These are phyloP conservation scores for Lasioglossum pauxillum DNA, from an alignment of 2,888 invertebrate species.

Conservation along the genomic window DNA sequence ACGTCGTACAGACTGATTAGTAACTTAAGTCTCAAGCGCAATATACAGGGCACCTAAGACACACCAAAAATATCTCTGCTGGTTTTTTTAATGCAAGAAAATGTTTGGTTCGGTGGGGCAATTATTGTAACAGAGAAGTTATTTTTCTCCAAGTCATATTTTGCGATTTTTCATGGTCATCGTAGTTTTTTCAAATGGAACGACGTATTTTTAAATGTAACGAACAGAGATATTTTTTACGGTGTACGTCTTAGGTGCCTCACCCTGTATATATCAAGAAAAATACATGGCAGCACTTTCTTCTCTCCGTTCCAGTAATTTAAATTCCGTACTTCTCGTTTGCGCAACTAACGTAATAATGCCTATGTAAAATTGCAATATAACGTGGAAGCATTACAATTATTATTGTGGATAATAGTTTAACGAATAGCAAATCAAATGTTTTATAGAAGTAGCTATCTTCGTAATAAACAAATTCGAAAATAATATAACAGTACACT, in stretches of 20 bases:
- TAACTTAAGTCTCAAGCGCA: constrained; percentile 7
- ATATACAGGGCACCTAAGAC: not conserved
- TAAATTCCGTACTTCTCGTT: not conserved
- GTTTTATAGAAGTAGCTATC: not conserved
- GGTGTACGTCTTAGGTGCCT: too few relatives aligned
- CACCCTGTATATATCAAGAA: not conserved
- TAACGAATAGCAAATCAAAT: not conserved
- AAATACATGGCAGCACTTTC: constrained; percentile 20
- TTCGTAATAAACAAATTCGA: constrained; percentile 6
- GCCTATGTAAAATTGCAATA: constrained; percentile 15
- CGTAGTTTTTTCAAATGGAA: too few relatives aligned
- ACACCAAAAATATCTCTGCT: too few relatives aligned
- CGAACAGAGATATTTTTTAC: too few relatives aligned
- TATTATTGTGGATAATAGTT: not conserved
- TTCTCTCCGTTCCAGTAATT: not conserved
- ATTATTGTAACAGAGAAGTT: too few relatives aligned
- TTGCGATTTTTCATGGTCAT: too few relatives aligned
- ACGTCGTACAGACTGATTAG: constrained; percentile 1
- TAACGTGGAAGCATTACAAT: constrained; percentile 35
- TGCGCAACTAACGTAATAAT: constrained; percentile 18
- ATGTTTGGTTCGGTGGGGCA: too few relatives aligned
- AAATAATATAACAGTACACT: constrained; percentile 9
- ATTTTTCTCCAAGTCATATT: too few relatives aligned
- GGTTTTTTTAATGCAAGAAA: too few relatives aligned
- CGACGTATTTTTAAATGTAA: too few relatives aligned